These are phyloP conservation scores for Gracilinanus agilis DNA, from an alignment of 2,113 vertebrate species.

Conservation along the genomic window DNA sequence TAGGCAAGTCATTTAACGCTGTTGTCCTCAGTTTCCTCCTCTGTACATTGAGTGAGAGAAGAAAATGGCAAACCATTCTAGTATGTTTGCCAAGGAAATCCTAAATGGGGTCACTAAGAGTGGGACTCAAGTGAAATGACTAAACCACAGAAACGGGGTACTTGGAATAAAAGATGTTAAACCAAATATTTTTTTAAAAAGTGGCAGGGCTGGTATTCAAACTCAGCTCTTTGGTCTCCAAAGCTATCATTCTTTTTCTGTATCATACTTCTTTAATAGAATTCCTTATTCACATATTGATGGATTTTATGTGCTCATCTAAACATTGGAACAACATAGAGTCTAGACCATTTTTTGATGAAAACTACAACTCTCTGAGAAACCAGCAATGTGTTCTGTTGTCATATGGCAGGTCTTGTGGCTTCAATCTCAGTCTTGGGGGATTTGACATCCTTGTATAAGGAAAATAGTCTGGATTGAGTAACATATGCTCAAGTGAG, in stretches of 20 bases:
- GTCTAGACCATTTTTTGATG: not conserved
- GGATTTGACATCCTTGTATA: not conserved
- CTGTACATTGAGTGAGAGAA: too few relatives aligned
- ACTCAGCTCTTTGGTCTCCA: fast-evolving
- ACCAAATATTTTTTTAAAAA: too few relatives aligned
- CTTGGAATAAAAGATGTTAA: too few relatives aligned
- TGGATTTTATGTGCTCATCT: not conserved
- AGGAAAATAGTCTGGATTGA: not conserved
- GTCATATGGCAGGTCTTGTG: not conserved
- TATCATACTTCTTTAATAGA: fast-evolving
- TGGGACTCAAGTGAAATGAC: too few relatives aligned
- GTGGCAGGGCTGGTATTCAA: not conserved
- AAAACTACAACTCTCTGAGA: not conserved
- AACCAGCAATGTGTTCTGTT: not conserved
- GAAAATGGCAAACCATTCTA: too few relatives aligned
- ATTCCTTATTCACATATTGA: not conserved
- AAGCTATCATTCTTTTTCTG: fast-evolving
- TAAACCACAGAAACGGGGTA: too few relatives aligned
- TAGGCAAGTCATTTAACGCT: too few relatives aligned
- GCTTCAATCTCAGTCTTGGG: not conserved
- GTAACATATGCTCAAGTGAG: not conserved
- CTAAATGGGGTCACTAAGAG: too few relatives aligned
- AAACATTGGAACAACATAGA: not conserved
- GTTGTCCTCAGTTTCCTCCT: too few relatives aligned
- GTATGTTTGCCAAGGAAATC: too few relatives aligned